Evolutionary conservation across 1,140 invertebrate genomes (phyloP).

Genomic region (Drosophila virilis): DNA sequence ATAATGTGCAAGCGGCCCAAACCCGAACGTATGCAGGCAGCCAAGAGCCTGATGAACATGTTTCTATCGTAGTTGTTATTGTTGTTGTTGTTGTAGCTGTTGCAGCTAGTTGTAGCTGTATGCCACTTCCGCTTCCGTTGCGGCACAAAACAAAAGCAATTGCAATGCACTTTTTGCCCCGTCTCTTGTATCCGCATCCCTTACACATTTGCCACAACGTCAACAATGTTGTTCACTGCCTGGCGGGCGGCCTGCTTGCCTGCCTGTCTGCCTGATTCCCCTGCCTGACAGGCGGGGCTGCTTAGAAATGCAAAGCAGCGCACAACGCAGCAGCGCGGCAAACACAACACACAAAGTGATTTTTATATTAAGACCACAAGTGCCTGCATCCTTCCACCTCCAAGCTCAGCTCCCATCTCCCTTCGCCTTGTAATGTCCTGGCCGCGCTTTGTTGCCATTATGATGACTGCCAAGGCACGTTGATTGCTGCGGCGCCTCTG

Average conservation of each 20-base stretch:
- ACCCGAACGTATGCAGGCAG: slow-evolving; percentile 57
- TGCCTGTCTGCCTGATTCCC: background rate
- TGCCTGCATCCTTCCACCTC: slow-evolving; percentile 47
- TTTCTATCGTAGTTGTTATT: slow-evolving; percentile 26
- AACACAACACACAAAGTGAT: slow-evolving; percentile 82
- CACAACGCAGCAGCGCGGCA: slow-evolving; percentile 53
- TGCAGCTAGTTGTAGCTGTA: slow-evolving; percentile 31
- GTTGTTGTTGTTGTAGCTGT: slow-evolving; percentile 25
- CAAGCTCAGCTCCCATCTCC: background rate
- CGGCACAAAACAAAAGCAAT: slow-evolving; percentile 51
- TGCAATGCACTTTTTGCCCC: slow-evolving; percentile 39
- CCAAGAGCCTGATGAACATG: slow-evolving; percentile 42
- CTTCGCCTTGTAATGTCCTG: slow-evolving; percentile 17
- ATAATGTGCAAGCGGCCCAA: slow-evolving; percentile 41
- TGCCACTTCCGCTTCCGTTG: slow-evolving; percentile 67
- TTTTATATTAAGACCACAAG: slow-evolving; percentile 83
- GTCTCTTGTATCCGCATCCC: slow-evolving; percentile 31
- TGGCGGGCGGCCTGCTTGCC: background rate
- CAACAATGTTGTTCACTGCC: slow-evolving; percentile 66
- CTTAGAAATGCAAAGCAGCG: slow-evolving; percentile 81
- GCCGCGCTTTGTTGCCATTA: slow-evolving; percentile 78
- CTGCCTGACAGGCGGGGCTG: slow-evolving; percentile 42
- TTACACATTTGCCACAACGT: slow-evolving; percentile 48
- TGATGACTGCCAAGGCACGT: slow-evolving; percentile 73
- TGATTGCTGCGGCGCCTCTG: slow-evolving; percentile 71